A percentile compares a stretch with the other conserved stretches of the same genome.
Conservation (phyloP, 2,888 invertebrate genomes). For the Acleris literana region DNA sequence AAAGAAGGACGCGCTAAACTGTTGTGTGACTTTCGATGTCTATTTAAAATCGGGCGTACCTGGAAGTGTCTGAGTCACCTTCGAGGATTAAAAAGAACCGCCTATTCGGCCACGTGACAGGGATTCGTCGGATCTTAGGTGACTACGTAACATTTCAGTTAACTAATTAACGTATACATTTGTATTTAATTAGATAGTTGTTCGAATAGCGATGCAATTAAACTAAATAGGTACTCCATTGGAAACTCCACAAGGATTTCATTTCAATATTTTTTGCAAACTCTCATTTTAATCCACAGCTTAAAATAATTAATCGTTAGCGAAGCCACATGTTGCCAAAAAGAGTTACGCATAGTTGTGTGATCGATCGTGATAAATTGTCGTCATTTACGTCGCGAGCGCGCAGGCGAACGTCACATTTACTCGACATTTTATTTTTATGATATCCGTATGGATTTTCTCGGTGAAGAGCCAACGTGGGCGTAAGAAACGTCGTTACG, state of each 20-base stretch:
- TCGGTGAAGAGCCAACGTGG: conserved; percentile 9
- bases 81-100: background rate
- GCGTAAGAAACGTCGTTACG: conserved; percentile 6
- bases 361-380: background rate
- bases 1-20: conserved; percentile 2
- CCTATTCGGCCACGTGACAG: too few species aligned
- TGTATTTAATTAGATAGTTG: too few species aligned
- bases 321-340: too few species aligned
- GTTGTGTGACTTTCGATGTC: conserved; percentile 7
- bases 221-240: too few species aligned
- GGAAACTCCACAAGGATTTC: too few species aligned
- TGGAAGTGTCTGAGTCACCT: background rate
- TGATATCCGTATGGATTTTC: conserved; percentile 4
- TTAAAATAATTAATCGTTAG: too few species aligned
- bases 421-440: conserved; percentile 15
- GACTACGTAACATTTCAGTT: too few species aligned
- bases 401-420: background rate
- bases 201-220: too few species aligned
- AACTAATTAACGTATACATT: too few species aligned
- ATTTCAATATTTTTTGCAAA: too few species aligned
- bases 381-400: conserved; percentile 7
- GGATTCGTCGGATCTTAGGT: background rate
- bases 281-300: too few species aligned
- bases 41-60: background rate
- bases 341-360: too few species aligned